A percentile compares a stretch with the other conserved stretches of the same genome.
Conservation (phyloP, 2,797 vertebrate genomes). For the Peromyscus aztecus region DNA sequence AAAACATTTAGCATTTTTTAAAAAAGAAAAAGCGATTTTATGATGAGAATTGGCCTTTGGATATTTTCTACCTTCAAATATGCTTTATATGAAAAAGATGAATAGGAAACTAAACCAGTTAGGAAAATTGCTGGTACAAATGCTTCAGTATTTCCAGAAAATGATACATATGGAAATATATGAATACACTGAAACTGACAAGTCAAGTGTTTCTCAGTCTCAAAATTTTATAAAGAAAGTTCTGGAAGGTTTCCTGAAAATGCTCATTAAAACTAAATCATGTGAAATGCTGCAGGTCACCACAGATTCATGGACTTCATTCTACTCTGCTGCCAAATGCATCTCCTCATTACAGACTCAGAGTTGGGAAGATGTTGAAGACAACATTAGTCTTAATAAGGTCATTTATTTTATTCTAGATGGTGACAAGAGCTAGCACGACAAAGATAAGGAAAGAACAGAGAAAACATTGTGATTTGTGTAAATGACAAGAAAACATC, state of each 20-base stretch:
- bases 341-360: constrained; percentile 49
- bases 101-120: background rate
- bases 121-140: background rate
- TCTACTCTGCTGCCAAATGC: constrained; percentile 41
- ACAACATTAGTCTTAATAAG: constrained; percentile 60
- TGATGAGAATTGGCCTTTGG: constrained; percentile 14
- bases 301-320: background rate
- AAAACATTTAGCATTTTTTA: background rate
- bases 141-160: background rate
- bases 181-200: constrained; percentile 35
- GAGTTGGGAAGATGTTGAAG: constrained; percentile 33
- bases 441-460: background rate
- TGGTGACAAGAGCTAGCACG: constrained; percentile 2
- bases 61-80: background rate
- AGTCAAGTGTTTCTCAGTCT: constrained; percentile 27
- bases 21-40: background rate
- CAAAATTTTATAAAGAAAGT: background rate
- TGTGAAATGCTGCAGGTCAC: constrained; percentile 24
- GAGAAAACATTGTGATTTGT: constrained; percentile 42
- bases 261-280: constrained; percentile 56
- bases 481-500: constrained; percentile 33
- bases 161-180: constrained; percentile 27
- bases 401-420: constrained; percentile 57
- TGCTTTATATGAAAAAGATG: constrained; percentile 13
- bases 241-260: constrained; percentile 51